Percentiles rank a stretch among this genome's conserved stretches.
These are phyloP conservation scores for Epistrophe grossulariae DNA, from an alignment of 2,888 invertebrate genomes.

Conservation along the genomic window DNA sequence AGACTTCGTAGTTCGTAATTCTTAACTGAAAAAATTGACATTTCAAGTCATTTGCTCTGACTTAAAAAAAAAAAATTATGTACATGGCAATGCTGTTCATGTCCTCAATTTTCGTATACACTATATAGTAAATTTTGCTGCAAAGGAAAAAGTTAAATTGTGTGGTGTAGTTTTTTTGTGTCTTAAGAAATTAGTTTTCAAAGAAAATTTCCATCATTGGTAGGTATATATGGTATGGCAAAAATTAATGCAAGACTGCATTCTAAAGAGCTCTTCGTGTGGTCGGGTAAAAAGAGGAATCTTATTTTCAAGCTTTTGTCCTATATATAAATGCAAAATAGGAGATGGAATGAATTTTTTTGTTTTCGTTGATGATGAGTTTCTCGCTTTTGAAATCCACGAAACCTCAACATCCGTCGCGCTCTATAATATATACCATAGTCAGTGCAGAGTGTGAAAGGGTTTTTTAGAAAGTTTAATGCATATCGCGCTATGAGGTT, in stretches of 20 bases:
- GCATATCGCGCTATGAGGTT: constrained; percentile 11
- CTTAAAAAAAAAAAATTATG: too few relatives aligned
- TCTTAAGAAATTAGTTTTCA: constrained; percentile 78
- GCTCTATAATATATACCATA: neutral
- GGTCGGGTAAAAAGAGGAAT: constrained; percentile 32
- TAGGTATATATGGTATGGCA: constrained; percentile 8
- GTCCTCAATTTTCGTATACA: neutral
- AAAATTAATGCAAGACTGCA: constrained; percentile 50
- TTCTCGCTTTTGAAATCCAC: constrained; percentile 9
- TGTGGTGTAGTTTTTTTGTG: constrained; percentile 77
- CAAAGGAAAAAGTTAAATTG: constrained; percentile 78
- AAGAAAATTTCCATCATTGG: constrained; percentile 33
- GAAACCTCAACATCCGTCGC: constrained; percentile 12
- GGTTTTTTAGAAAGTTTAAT: neutral
- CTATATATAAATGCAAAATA: constrained; percentile 24
- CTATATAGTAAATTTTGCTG: constrained; percentile 46
- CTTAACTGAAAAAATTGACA: too few relatives aligned
- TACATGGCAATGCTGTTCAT: neutral
- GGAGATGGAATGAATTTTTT: constrained; percentile 42
- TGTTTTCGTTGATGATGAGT: constrained; percentile 49
- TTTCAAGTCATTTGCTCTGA: too few relatives aligned
- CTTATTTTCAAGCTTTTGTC: constrained; percentile 38
- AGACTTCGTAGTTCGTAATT: too few relatives aligned
- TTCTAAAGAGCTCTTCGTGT: constrained; percentile 51
- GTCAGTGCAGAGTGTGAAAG: neutral